A percentile compares a stretch with the other conserved stretches of the same genome.
phyloP scores from a whole-genome alignment of 2,113 vertebrate genomes.

The Ancistrus triradiatus region DNA sequence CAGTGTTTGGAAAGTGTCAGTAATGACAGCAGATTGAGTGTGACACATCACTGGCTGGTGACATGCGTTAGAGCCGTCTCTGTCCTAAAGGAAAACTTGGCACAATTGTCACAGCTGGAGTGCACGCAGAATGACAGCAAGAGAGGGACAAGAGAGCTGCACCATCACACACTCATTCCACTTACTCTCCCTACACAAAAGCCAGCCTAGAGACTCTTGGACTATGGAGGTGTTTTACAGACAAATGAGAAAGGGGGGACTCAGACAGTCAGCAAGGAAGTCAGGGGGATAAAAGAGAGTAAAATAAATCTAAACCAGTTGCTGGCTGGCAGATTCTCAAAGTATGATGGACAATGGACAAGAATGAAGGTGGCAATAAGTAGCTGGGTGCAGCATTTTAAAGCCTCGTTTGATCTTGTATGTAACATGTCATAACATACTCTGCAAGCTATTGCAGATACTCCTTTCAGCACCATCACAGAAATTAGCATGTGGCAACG shows the following conservation, averaged over 20 bases:
- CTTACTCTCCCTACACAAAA: slow-evolving; percentile 4
- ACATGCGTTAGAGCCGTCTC: slow-evolving; percentile 43
- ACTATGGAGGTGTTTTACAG: no score
- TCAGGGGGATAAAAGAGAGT: not conserved
- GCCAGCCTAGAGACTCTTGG: slow-evolving; percentile 9
- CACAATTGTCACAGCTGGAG: slow-evolving; percentile 56
- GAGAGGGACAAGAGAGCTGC: slow-evolving; percentile 61
- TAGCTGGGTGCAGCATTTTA: slow-evolving; percentile 4
- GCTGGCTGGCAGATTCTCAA: not conserved
- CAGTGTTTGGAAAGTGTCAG: slow-evolving; percentile 51
- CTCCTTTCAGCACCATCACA: slow-evolving; percentile 14
- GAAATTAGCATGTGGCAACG: not conserved
- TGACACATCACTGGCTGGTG: slow-evolving; percentile 47
- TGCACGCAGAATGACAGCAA: slow-evolving; percentile 77
- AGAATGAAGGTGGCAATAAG: not conserved
- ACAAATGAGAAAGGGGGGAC: no score
- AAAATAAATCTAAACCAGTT: not conserved
- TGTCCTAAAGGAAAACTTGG: slow-evolving; percentile 60
- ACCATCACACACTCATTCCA: slow-evolving; percentile 63
- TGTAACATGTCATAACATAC: slow-evolving; percentile 18
- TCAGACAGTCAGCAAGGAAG: no score
- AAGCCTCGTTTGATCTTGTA: slow-evolving; percentile 5
- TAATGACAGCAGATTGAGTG: slow-evolving; percentile 55
- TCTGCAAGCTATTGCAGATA: slow-evolving; percentile 19
- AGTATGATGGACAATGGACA: not conserved